phyloP scores from a whole-genome alignment of 1,140 invertebrate species.

The Paraescarpia echinospica region DNA sequence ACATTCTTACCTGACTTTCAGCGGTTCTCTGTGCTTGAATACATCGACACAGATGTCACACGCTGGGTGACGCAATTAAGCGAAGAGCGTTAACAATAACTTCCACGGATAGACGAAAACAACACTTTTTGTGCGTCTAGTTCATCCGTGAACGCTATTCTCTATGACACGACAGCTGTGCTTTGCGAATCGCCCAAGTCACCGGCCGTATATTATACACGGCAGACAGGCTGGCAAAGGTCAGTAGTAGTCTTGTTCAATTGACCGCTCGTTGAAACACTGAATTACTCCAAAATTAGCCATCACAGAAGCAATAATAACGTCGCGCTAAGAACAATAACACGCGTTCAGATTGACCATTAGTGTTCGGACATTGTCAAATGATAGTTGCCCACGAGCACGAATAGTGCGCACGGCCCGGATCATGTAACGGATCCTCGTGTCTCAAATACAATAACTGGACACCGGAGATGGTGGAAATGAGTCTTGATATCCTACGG shows the following conservation, averaged over 20 bases:
- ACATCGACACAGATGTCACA: neutral
- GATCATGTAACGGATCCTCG: neutral
- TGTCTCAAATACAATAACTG: neutral
- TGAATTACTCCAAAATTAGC: neutral
- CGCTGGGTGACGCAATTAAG: neutral
- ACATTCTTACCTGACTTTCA: neutral
- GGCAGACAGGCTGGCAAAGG: no score
- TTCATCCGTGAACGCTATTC: neutral
- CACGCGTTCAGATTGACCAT: neutral
- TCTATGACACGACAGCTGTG: neutral
- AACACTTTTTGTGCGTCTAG: neutral
- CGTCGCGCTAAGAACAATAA: neutral
- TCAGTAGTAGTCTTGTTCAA: no score
- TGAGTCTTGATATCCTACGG: neutral
- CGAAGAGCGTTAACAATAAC: neutral
- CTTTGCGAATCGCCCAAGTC: neutral
- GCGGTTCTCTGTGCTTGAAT: neutral
- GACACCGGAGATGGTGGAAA: neutral
- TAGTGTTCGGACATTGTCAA: neutral
- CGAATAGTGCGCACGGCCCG: neutral
- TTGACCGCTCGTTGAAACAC: neutral
- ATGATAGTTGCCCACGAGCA: neutral
- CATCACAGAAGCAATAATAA: neutral
- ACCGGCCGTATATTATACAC: neutral
- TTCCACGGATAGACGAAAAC: neutral